Evolutionary conservation across 2,888 invertebrate genomes (phyloP), one percentile per base, ranked within the genome.

Genomic region (Xylota segnis): DNA sequence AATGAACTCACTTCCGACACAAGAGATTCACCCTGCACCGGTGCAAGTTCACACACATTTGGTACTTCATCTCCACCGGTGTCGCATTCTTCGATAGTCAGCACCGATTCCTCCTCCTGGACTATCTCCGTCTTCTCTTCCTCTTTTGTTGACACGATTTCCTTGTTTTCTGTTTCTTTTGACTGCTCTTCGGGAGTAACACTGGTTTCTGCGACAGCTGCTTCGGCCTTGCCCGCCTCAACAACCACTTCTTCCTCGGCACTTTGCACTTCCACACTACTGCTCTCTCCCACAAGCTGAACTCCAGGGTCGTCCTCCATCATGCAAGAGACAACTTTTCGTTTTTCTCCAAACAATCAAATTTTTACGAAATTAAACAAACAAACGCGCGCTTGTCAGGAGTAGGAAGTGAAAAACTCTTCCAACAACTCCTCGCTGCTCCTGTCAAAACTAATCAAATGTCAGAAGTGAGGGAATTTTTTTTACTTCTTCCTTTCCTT

Each of bases 351-450:
- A 23, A 23, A 23, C 23, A 23, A 23, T 23, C 3, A 23, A 23
- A 23, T 23, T 23, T 23, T 23, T 23, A 23, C 23, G 3, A 50
- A 59, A 52, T 43, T 7, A 74, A 52, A 71, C 50, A 84, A 79
- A 76, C 79, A 84, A 84, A 70, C 79, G 75, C 84, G 84, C 84
- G 84, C 81, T 71, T 75, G 59, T 45, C 58, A 65, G 59, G 45
- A 81, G 70, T 52, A 12, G 12, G 37, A 37, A 10, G 37, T 0
- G 10, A 12, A 10, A 10, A 37, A 37, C 59, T 75, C 52, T 68
- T 74, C 79, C 72, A 78, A 23, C 58, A 45, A 78, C 52, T 72
- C 37, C 72, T 66, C 68, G 45, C 18, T 72, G 66, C 78, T 66
- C 59, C 86, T 82, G 86, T 82, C 86, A 86, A 77, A 72, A 32